phyloP scores from a whole-genome alignment of 2,113 vertebrate genomes.

The Stictonetta naevosa region DNA sequence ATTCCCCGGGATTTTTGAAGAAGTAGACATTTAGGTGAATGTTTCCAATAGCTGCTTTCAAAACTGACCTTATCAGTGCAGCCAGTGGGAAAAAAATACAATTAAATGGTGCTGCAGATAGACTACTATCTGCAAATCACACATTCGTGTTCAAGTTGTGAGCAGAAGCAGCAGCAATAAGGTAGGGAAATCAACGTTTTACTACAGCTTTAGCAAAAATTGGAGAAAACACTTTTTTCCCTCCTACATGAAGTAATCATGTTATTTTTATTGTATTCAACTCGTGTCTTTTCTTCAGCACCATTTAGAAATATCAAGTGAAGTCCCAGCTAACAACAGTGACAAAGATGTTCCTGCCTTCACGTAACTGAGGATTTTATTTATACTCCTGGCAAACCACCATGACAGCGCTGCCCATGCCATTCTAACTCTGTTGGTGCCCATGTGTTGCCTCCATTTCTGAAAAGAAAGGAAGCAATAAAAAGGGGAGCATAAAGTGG shows the following conservation, averaged over 20 bases:
- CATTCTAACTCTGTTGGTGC: background rate
- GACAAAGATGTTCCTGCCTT: background rate
- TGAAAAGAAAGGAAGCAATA: background rate
- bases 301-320: background rate
- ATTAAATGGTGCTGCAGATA: background rate
- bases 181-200: background rate
- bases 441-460: rapidly evolving
- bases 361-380: background rate
- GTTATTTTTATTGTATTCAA: background rate
- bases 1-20: background rate
- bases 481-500: background rate
- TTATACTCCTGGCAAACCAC: rapidly evolving
- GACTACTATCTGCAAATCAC: background rate
- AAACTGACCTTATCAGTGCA: background rate
- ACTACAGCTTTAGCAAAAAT: background rate
- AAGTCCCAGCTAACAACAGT: background rate
- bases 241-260: background rate
- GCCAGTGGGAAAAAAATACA: background rate
- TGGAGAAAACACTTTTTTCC: background rate
- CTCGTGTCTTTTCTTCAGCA: background rate
- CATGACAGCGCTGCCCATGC: background rate
- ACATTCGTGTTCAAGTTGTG: background rate
- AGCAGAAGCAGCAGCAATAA: background rate
- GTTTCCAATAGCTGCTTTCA: background rate
- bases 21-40: background rate